Conservation (phyloP, 2,797 vertebrate species). For the Mycteria americana region DNA sequence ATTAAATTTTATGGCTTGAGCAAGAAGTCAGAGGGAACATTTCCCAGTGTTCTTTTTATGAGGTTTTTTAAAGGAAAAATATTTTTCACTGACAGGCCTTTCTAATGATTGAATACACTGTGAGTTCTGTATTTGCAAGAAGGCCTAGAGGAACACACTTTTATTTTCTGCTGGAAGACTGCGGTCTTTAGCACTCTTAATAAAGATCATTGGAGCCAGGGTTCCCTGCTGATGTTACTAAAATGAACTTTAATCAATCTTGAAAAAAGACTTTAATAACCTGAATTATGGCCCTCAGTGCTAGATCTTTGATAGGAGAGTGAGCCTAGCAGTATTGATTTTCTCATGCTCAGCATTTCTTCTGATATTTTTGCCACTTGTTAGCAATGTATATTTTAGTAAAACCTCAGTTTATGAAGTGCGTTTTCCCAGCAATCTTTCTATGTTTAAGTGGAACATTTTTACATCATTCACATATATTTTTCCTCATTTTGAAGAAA, state of each 20-base stretch:
- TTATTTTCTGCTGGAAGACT: conserved; percentile 8
- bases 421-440: not conserved
- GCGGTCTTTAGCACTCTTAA: not conserved
- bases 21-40: not conserved
- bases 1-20: not conserved
- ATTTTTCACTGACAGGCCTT: not conserved
- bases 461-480: not conserved
- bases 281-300: not conserved
- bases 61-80: not conserved
- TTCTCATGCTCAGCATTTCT: not conserved
- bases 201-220: not conserved
- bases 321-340: not conserved
- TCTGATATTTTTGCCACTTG: not conserved
- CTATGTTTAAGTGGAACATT: not conserved
- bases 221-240: not conserved
- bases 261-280: not conserved
- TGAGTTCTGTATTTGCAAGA: not conserved
- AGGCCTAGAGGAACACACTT: not conserved
- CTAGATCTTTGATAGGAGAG: not conserved
- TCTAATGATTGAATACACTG: not conserved
- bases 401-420: not conserved
- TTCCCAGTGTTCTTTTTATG: not conserved
- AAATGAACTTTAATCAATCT: conserved; percentile 7
- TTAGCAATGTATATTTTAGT: not conserved
- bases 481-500: not conserved